Conservation (phyloP, 2,888 invertebrate species). For the Limnephilus lunatus region DNA sequence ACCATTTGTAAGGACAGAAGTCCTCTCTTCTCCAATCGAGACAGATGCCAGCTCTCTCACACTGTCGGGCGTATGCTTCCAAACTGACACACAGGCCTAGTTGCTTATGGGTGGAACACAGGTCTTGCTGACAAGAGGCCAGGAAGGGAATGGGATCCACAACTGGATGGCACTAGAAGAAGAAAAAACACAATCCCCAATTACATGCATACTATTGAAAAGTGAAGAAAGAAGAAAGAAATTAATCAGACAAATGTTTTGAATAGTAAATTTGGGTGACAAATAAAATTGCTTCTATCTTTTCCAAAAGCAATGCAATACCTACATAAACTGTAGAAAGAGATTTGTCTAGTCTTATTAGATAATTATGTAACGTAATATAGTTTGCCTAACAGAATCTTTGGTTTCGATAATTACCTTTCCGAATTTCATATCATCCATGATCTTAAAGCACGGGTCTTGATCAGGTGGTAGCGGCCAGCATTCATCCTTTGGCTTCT, state of each 20-base stretch:
- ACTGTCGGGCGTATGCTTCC: constrained; percentile 85
- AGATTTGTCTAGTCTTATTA: too few species aligned
- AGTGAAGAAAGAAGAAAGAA: neutral
- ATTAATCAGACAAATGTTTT: too few species aligned
- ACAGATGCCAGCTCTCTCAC: constrained; percentile 84
- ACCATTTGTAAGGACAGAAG: constrained; percentile 84
- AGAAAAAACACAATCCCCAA: constrained; percentile 15
- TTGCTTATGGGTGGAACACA: constrained; percentile 78
- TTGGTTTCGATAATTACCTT: constrained; percentile 69
- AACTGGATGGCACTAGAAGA: constrained; percentile 82
- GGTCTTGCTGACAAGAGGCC: constrained; percentile 83
- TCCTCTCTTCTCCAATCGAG: constrained; percentile 82
- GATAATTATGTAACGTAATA: neutral
- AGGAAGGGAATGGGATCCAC: constrained; percentile 84
- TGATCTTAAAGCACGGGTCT: constrained; percentile 83
- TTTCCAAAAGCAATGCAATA: too few species aligned
- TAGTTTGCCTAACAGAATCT: neutral
- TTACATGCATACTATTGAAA: neutral
- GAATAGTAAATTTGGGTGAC: too few species aligned
- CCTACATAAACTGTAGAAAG: too few species aligned
- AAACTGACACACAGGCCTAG: constrained; percentile 81
- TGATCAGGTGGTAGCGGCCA: constrained; percentile 77
- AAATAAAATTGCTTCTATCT: too few species aligned
- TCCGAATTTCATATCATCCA: constrained; percentile 77
- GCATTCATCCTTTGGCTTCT: constrained; percentile 73